Evolutionary conservation across 2,797 vertebrate species (phyloP).

Genomic region (Buphagus erythrorhynchus): DNA sequence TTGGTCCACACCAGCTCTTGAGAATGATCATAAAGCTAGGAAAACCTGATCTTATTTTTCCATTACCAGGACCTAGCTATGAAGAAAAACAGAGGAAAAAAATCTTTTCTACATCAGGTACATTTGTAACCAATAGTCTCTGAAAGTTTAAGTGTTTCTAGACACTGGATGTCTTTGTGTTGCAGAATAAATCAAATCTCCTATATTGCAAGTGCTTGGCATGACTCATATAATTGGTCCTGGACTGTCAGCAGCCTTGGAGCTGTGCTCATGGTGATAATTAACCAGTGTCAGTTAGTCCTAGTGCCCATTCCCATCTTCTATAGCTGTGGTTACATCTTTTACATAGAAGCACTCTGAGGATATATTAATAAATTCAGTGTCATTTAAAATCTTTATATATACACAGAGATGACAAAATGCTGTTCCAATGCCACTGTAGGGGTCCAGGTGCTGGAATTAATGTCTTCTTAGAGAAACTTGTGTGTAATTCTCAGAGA

Average conservation of each 20-base stretch:
- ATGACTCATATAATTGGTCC: neutral
- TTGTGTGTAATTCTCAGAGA: neutral
- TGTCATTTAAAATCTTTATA: neutral
- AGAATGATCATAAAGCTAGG: neutral
- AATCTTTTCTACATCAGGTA: neutral
- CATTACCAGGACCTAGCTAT: neutral
- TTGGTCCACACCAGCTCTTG: neutral
- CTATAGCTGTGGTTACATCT: fast-evolving
- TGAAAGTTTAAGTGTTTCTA: neutral
- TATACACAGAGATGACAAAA: neutral
- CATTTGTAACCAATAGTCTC: neutral
- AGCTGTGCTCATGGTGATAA: neutral
- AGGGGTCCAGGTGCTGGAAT: neutral
- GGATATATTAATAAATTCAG: neutral
- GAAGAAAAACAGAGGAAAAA: neutral
- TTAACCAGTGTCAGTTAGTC: neutral
- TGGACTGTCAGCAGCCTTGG: neutral
- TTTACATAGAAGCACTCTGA: neutral
- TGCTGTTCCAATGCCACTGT: neutral
- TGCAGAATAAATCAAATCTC: neutral
- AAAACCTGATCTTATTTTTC: neutral
- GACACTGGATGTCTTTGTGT: neutral
- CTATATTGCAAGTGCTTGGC: neutral
- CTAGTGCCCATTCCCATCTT: neutral
- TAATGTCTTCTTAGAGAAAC: neutral